A percentile compares a stretch with the other conserved stretches of the same genome.
Conservation (phyloP, 2,797 vertebrate genomes). For the Helicolenus hilgendorfi region DNA sequence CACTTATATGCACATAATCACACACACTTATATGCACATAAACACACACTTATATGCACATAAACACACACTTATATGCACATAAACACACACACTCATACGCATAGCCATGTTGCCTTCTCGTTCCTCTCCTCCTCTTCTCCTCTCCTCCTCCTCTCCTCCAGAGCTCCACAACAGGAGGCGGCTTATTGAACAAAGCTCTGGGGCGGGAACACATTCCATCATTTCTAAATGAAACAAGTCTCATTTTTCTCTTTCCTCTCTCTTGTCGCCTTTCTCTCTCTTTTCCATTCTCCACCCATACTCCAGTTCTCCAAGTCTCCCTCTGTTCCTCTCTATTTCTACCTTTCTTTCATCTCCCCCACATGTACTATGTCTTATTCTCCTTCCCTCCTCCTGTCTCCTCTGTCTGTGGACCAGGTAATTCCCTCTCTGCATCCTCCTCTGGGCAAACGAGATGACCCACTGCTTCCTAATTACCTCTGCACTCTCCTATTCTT, state of each 20-base stretch:
- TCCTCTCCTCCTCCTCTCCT: slow-evolving; percentile 49
- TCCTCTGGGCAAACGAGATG: slow-evolving; percentile 80
- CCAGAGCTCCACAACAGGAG: slow-evolving; percentile 65
- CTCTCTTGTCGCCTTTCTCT: slow-evolving; percentile 27
- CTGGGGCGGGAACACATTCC: slow-evolving; percentile 68
- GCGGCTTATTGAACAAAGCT: slow-evolving; percentile 74
- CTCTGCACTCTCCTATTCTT: slow-evolving; percentile 69
- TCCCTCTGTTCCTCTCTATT: slow-evolving; percentile 13
- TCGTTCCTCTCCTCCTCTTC: slow-evolving; percentile 12
- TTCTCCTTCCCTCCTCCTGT: slow-evolving; percentile 1
- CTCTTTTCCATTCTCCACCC: slow-evolving; percentile 23
- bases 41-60: too few relatives aligned
- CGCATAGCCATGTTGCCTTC: not conserved
- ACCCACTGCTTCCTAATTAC: slow-evolving; percentile 84
- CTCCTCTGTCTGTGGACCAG: slow-evolving; percentile 56
- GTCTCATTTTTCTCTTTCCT: slow-evolving; percentile 67
- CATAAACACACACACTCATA: not conserved
- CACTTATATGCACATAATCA: not conserved
- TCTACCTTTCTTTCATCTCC: slow-evolving; percentile 23
- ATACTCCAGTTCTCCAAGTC: slow-evolving; percentile 18
- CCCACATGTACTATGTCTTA: slow-evolving; percentile 8
- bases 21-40: not conserved
- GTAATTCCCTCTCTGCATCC: slow-evolving; percentile 70
- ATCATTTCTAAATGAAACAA: slow-evolving; percentile 80
- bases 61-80: too few relatives aligned